A percentile compares a stretch with the other conserved stretches of the same genome.
These are phyloP conservation scores for Parnassius smintheus DNA, from an alignment of 2,888 invertebrate genomes.

Conservation along the genomic window DNA sequence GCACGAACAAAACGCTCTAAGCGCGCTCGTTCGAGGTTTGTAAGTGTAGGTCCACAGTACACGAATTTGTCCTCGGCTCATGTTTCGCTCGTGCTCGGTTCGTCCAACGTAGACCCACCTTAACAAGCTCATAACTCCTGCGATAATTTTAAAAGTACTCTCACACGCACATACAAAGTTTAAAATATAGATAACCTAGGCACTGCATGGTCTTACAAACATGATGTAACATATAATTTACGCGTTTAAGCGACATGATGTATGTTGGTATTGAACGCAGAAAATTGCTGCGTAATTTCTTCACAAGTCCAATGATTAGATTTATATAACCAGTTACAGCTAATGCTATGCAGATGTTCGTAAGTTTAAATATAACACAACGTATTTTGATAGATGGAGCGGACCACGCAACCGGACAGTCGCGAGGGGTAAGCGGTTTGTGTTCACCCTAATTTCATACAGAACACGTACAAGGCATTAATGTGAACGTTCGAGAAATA, in stretches of 20 bases:
- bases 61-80: no score
- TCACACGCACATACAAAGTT: no score
- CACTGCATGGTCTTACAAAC: neutral
- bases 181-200: no score
- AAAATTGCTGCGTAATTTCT: conserved; percentile 4
- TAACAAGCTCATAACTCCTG: no score
- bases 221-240: neutral
- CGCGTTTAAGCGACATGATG: neutral
- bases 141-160: no score
- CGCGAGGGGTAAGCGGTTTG: conserved; percentile 13
- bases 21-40: no score
- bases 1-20: no score
- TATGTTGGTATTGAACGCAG: neutral
- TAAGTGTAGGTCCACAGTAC: no score
- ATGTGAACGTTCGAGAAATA: conserved; percentile 22
- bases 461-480: conserved; percentile 24
- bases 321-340: conserved; percentile 12
- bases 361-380: conserved; percentile 10
- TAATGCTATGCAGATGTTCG: conserved; percentile 19
- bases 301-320: conserved; percentile 12
- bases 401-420: conserved; percentile 11
- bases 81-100: no score
- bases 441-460: conserved; percentile 25
- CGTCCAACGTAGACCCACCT: no score
- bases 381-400: conserved; percentile 22